A percentile compares a stretch with the other conserved stretches of the same genome.
Evolutionary conservation across 2,888 invertebrate genomes (phyloP).

Genomic region (Brachylomia viminalis): DNA sequence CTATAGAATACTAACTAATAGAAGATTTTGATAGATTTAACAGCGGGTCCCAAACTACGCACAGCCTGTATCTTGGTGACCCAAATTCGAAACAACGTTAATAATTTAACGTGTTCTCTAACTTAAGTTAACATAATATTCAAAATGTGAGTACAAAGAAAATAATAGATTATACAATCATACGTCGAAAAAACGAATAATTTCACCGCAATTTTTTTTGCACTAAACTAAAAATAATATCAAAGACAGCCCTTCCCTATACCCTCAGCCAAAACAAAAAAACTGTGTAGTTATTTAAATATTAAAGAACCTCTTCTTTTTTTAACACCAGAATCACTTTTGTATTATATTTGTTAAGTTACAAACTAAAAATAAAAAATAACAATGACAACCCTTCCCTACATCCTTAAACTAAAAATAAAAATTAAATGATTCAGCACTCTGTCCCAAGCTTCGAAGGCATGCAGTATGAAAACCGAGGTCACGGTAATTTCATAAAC

Average conservation of each 20-base stretch:
- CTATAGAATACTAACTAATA: not conserved
- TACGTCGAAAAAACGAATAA: not conserved
- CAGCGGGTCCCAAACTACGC: not conserved
- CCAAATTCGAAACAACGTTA: not conserved
- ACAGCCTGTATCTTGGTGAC: not conserved
- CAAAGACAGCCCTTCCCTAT: not conserved
- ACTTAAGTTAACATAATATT: not conserved
- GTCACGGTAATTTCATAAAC: conserved; percentile 71
- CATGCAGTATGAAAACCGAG: conserved; percentile 60
- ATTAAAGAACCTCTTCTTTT: not conserved
- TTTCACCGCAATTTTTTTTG: not conserved
- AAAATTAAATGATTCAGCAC: conserved; percentile 58
- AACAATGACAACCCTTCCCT: not conserved
- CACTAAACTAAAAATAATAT: not conserved
- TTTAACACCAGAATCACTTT: not conserved
- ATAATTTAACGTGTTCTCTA: not conserved
- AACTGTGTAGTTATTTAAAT: not conserved
- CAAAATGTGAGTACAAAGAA: not conserved
- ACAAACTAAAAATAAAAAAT: not conserved
- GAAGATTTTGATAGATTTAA: not conserved
- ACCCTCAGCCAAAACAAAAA: not conserved
- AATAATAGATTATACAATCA: not conserved
- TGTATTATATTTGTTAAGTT: no score
- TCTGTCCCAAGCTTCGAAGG: conserved; percentile 33
- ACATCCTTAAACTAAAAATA: conserved; percentile 15